Evolutionary conservation across 2,113 vertebrate species (phyloP), one percentile per base, ranked within the genome.

Genomic region (Trematocara unimaculatum): DNA sequence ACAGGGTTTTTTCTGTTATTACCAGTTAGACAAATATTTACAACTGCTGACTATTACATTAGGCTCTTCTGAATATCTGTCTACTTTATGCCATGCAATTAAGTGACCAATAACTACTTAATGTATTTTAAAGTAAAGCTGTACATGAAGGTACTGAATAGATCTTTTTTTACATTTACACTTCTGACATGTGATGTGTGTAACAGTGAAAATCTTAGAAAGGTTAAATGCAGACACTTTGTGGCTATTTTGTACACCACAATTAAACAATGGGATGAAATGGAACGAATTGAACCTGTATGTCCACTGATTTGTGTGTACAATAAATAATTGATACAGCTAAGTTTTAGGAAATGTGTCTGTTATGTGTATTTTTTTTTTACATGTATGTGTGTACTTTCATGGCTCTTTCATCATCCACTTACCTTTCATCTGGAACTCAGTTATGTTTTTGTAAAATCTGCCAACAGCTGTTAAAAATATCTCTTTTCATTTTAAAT

Each of bases 231-330:
- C 15, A 51, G 47, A 78, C 45, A 78, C 74, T 26, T n/a, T 51
- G 47, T 51, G 72, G 26, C 11, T 49, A 13, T 53, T n/a, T 78
- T 78, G 26, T 14, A 33, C 74, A 14, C 29, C 49, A 31, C 26
- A 78, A n/a, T 49, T 53, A 31, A 78, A 33, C 5, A 33, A 53
- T 20, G 11, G 9, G 47, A 14, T n/a, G 4, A 33, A 51, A 53
- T 49, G 4, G 12, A 40, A 40, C 1, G 0, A 20, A n/a, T 14
- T 70, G n/a, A 40, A 4, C 3, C 11, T 15, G 7, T 8, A 14
- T 70, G 35, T 23, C 3, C 4, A 67, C 1, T 40, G 35, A 20
- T 42, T 70, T 70, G 64, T 9, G 35, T 70, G 35, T 42, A 12
- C 12, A 42, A 42, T 23, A 42, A 70, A 23, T 38, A 70, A 9